Percentiles rank a stretch among this genome's conserved stretches.
Conservation (phyloP, 1,140 invertebrate genomes). For the Babylonia areolata region DNA sequence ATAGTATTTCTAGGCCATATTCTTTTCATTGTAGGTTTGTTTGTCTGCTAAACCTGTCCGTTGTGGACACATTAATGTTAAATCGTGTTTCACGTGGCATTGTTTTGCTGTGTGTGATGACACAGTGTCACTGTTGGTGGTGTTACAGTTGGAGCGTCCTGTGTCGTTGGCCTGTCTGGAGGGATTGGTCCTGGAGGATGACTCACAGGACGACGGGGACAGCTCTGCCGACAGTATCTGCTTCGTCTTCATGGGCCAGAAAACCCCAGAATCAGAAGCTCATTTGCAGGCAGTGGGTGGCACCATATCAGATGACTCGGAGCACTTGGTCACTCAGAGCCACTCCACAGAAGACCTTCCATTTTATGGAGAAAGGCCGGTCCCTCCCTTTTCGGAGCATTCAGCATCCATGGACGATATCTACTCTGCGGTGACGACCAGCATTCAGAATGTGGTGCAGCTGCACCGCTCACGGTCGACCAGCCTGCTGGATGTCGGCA, state of each 20-base stretch:
- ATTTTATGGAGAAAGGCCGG: neutral
- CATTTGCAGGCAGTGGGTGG: neutral
- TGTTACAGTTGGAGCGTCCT: conserved; percentile 31
- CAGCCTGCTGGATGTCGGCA: conserved; percentile 56
- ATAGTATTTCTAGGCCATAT: too few relatives aligned
- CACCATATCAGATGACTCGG: conserved; percentile 24
- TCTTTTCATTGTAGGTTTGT: too few relatives aligned
- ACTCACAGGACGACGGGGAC: neutral
- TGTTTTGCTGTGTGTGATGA: too few relatives aligned
- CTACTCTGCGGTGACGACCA: neutral
- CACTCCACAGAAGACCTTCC: conserved; percentile 39
- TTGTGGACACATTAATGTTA: too few relatives aligned
- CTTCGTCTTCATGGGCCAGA: conserved; percentile 43
- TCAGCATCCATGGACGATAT: conserved; percentile 44
- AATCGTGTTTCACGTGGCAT: too few relatives aligned
- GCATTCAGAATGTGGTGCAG: conserved; percentile 11
- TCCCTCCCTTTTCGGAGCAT: conserved; percentile 34
- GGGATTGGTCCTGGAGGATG: neutral
- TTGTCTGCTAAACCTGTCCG: too few relatives aligned
- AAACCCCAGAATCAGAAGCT: neutral
- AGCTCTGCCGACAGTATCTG: conserved; percentile 67
- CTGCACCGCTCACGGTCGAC: conserved; percentile 60
- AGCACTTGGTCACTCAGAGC: conserved; percentile 3
- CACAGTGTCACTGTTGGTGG: neutral
- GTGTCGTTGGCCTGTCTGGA: conserved; percentile 25